Evolutionary conservation across 2,113 vertebrate genomes (phyloP).

Genomic region (Ranitomeya imitator): DNA sequence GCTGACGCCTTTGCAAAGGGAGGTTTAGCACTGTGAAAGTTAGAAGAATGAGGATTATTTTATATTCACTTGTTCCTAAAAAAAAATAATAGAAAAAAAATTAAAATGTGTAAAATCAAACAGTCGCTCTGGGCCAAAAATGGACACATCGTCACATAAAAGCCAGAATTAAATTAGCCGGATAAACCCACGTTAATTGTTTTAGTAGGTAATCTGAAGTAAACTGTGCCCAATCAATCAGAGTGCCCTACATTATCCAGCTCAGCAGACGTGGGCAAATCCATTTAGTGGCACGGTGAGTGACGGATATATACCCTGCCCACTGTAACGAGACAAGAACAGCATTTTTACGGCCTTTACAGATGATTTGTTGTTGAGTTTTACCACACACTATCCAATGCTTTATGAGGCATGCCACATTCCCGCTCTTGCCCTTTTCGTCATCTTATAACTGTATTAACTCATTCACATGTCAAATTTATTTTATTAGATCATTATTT

Average conservation of each 20-base stretch:
- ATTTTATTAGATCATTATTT: too few relatives aligned
- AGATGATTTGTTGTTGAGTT: too few relatives aligned
- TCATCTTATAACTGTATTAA: too few relatives aligned
- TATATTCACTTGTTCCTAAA: not conserved
- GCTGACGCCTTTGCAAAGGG: too few relatives aligned
- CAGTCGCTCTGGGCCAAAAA: not conserved
- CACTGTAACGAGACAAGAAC: not conserved
- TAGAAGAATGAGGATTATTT: not conserved
- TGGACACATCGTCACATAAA: too few relatives aligned
- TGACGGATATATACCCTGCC: not conserved
- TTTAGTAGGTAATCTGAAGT: slow-evolving; percentile 26
- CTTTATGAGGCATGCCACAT: too few relatives aligned
- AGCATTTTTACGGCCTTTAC: not conserved
- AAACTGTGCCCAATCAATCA: not conserved
- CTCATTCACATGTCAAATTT: too few relatives aligned
- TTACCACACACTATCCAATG: too few relatives aligned
- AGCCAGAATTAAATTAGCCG: not conserved
- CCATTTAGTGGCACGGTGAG: not conserved
- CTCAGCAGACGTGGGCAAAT: not conserved
- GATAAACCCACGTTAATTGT: slow-evolving; percentile 12
- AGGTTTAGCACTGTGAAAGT: not conserved
- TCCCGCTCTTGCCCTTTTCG: too few relatives aligned
- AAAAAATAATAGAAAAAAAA: not conserved
- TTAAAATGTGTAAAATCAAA: not conserved
- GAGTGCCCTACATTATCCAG: not conserved